A percentile compares a stretch with the other conserved stretches of the same genome.
Evolutionary conservation across 2,888 invertebrate species (phyloP).

Genomic region (Agrypnus murinus): DNA sequence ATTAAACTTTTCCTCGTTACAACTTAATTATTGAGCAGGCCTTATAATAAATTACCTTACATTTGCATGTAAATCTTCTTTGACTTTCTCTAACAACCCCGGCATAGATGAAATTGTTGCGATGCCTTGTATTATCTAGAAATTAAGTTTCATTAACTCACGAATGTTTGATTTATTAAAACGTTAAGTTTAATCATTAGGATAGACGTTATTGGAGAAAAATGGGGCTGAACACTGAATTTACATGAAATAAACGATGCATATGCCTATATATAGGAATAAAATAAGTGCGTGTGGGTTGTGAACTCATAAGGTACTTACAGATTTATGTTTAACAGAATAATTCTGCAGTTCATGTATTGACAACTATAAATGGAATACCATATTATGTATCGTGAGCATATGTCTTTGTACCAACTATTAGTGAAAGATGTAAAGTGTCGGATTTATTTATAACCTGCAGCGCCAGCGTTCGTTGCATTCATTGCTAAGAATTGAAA

Average conservation of each 20-base stretch:
- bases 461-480: background rate
- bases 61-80: slow-evolving; percentile 17
- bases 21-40: slow-evolving; percentile 8
- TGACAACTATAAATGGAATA: slow-evolving; percentile 12
- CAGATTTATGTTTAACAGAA: slow-evolving; percentile 9
- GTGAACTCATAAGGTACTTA: slow-evolving; percentile 6
- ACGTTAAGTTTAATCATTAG: too few species aligned
- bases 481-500: too few species aligned
- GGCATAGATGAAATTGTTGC: slow-evolving; percentile 1
- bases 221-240: too few species aligned
- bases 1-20: slow-evolving; percentile 14
- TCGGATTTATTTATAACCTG: background rate
- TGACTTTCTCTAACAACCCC: slow-evolving; percentile 13
- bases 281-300: background rate
- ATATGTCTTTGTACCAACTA: background rate
- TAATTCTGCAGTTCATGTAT: slow-evolving; percentile 1
- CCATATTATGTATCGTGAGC: slow-evolving; percentile 1
- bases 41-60: slow-evolving; percentile 2
- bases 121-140: too few species aligned
- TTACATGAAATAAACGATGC: too few species aligned
- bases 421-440: slow-evolving; percentile 1
- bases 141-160: too few species aligned
- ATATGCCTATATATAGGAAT: too few species aligned
- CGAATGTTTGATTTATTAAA: too few species aligned
- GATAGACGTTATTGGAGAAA: too few species aligned